A percentile compares a stretch with the other conserved stretches of the same genome.
phyloP scores from a whole-genome alignment of 2,888 invertebrate genomes.

The Lepidocyrtinus sp. region DNA sequence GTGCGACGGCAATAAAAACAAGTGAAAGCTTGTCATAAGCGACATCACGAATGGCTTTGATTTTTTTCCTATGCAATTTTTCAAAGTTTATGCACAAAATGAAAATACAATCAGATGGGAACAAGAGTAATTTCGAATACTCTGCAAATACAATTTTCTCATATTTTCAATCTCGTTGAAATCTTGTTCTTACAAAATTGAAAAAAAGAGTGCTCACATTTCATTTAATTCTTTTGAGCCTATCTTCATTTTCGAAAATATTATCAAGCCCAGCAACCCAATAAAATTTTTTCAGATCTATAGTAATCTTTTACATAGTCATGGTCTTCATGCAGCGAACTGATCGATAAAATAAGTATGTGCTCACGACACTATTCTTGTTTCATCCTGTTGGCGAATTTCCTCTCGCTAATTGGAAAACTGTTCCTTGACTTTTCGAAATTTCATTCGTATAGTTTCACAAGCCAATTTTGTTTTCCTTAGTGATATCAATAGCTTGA shows the following conservation, averaged over 20 bases:
- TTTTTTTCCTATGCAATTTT: too few species aligned
- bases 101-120: too few species aligned
- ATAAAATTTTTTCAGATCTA: background rate
- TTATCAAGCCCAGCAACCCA: background rate
- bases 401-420: conserved; percentile 48
- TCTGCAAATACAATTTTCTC: too few species aligned
- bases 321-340: conserved; percentile 2
- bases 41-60: conserved; percentile 44
- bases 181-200: conserved; percentile 10
- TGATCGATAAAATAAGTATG: conserved; percentile 15
- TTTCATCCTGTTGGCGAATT: conserved; percentile 44
- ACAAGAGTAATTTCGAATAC: too few species aligned
- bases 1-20: conserved; percentile 36
- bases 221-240: background rate
- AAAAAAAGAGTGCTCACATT: background rate
- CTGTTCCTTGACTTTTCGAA: conserved; percentile 27
- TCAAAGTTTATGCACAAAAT: too few species aligned
- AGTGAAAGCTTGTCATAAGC: conserved; percentile 52
- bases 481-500: background rate
- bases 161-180: too few species aligned
- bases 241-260: background rate
- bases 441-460: conserved; percentile 6
- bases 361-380: conserved; percentile 36
- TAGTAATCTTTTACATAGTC: background rate
- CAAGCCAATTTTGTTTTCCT: background rate